Evolutionary conservation across 2,797 vertebrate genomes (phyloP).

Genomic region (Aselliscus stoliczkanus): DNA sequence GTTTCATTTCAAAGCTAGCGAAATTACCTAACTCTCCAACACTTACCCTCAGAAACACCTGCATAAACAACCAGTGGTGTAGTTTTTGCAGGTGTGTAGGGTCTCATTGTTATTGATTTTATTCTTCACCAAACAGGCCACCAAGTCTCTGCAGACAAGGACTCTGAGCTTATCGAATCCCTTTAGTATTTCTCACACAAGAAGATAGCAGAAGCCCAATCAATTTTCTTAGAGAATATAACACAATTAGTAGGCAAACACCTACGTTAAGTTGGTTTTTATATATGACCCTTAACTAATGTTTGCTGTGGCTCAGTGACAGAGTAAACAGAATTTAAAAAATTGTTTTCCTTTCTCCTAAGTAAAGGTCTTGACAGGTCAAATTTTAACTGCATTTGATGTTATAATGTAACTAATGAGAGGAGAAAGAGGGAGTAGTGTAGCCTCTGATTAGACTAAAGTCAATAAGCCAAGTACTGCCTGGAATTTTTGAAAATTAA

Average conservation of each 20-base stretch:
- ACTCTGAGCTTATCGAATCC: neutral
- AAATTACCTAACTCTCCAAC: neutral
- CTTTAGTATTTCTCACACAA: neutral
- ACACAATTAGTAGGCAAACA: neutral
- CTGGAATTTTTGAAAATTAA: neutral
- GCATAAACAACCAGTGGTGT: neutral
- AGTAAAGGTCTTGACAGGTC: neutral
- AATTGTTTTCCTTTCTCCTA: neutral
- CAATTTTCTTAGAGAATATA: neutral
- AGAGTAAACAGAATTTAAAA: neutral
- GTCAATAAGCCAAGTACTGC: neutral
- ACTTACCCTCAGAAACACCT: neutral
- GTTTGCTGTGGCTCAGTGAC: neutral
- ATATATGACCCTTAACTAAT: neutral
- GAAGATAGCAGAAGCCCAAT: neutral
- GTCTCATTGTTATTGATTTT: neutral
- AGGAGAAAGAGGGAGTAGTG: neutral
- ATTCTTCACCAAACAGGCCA: neutral
- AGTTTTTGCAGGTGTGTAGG: neutral
- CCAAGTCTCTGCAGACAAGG: neutral
- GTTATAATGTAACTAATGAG: neutral
- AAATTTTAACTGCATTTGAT: neutral
- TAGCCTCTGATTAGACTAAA: neutral
- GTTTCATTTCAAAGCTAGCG: neutral
- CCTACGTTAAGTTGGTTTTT: neutral